phyloP scores from a whole-genome alignment of 2,888 invertebrate genomes.

The Griposia aprilina region DNA sequence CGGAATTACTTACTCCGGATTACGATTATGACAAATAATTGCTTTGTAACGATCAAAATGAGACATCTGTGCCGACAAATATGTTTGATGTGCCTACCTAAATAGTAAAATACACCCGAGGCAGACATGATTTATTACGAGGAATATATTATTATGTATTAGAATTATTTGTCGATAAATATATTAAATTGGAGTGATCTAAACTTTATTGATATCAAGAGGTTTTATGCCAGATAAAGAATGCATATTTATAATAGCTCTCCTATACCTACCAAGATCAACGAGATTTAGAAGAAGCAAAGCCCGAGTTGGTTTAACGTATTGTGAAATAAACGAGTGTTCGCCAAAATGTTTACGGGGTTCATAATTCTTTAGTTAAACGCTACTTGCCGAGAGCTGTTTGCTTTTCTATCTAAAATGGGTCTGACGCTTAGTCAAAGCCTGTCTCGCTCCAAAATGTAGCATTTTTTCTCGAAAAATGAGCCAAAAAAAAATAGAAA shows the following conservation, averaged over 20 bases:
- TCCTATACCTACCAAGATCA: not conserved
- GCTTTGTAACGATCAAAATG: constrained; percentile 20
- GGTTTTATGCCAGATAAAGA: not conserved
- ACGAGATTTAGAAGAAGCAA: not conserved
- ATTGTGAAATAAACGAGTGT: not conserved
- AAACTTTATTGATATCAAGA: not conserved
- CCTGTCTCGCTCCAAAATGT: constrained; percentile 13
- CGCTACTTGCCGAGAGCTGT: constrained; percentile 15
- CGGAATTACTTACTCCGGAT: not conserved
- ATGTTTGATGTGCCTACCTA: constrained; percentile 1
- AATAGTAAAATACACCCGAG: constrained; percentile 6
- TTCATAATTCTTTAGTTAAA: constrained; percentile 21
- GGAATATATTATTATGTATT: not conserved
- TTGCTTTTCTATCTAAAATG: constrained; percentile 41
- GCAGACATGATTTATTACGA: not conserved
- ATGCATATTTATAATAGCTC: not conserved
- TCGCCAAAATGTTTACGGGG: constrained; percentile 6
- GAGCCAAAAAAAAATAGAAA: constrained; percentile 15
- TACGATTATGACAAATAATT: constrained; percentile 16
- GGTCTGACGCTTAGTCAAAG: constrained; percentile 8
- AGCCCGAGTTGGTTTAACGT: not conserved
- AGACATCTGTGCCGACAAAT: not conserved
- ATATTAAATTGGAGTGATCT: not conserved
- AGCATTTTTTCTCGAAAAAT: constrained; percentile 24
- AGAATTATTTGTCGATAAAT: not conserved